A percentile compares a stretch with the other conserved stretches of the same genome.
These are phyloP conservation scores for Tanaodytes sp. DNA, from an alignment of 2,888 invertebrate species.

Conservation along the genomic window DNA sequence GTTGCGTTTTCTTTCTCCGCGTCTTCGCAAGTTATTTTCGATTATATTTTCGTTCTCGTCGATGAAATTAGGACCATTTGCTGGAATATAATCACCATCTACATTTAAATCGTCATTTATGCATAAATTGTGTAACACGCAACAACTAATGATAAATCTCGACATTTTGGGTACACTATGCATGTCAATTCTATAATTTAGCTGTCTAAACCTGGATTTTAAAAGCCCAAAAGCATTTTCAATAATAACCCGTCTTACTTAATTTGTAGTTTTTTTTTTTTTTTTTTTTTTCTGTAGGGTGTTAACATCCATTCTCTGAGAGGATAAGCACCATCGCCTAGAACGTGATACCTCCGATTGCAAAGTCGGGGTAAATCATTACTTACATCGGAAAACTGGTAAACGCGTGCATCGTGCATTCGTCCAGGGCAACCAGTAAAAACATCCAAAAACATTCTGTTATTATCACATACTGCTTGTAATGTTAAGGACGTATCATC, in stretches of 20 bases:
- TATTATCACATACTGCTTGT: conserved; percentile 2
- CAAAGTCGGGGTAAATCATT: background rate
- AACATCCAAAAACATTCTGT: background rate
- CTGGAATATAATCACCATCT: too few relatives aligned
- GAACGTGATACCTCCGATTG: background rate
- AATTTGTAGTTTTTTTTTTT: background rate
- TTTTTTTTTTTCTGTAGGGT: conserved; percentile 2
- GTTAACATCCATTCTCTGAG: background rate
- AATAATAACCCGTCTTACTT: conserved; percentile 1
- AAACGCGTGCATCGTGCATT: conserved; percentile 15
- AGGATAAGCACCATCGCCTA: conserved; percentile 13
- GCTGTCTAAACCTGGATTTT: background rate
- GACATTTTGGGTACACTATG: conserved; percentile 7
- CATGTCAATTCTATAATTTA: conserved; percentile 1
- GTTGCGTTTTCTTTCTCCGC: too few relatives aligned
- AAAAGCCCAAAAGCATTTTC: conserved; percentile 6
- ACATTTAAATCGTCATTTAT: too few relatives aligned
- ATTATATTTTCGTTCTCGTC: too few relatives aligned
- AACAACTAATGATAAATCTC: background rate
- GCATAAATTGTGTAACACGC: conserved; percentile 5
- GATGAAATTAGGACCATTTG: too few relatives aligned
- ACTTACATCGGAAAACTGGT: background rate
- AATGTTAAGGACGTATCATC: background rate
- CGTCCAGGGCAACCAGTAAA: conserved; percentile 4
- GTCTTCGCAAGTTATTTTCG: too few relatives aligned